A percentile compares a stretch with the other conserved stretches of the same genome.
phyloP scores from a whole-genome alignment of 1,140 invertebrate genomes.

The Anastatus disparis region DNA sequence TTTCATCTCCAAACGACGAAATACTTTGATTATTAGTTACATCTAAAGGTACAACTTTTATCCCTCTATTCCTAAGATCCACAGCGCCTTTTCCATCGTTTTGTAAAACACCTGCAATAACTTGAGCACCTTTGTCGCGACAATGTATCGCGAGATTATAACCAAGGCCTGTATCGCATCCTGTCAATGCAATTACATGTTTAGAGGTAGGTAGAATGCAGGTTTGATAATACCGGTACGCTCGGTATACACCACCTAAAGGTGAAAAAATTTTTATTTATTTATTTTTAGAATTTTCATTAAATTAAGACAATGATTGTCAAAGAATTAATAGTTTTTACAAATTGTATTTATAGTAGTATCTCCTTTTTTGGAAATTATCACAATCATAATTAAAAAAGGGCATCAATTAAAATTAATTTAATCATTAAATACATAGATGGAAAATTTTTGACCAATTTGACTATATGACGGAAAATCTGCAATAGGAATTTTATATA shows the following conservation, averaged over 20 bases:
- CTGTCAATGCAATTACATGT: conserved; percentile 74
- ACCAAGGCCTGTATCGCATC: conserved; percentile 87
- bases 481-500: too few relatives aligned
- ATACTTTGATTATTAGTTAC: conserved; percentile 74
- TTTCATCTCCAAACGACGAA: conserved; percentile 58
- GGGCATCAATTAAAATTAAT: too few relatives aligned
- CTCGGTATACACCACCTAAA: neutral
- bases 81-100: conserved; percentile 63
- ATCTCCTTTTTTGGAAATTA: too few relatives aligned
- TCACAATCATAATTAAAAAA: too few relatives aligned
- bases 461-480: too few relatives aligned
- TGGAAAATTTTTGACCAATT: too few relatives aligned
- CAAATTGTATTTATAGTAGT: too few relatives aligned
- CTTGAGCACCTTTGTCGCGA: conserved; percentile 69
- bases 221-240: neutral
- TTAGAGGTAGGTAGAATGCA: neutral
- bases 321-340: too few relatives aligned
- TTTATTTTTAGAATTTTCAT: too few relatives aligned
- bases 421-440: too few relatives aligned
- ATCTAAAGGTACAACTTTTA: conserved; percentile 72
- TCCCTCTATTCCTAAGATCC: conserved; percentile 63
- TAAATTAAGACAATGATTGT: too few relatives aligned
- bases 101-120: conserved; percentile 78
- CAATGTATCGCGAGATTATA: conserved; percentile 76
- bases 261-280: too few relatives aligned